These are phyloP conservation scores for Hydrolagus colliei DNA, from an alignment of 2,797 vertebrate species.

Conservation along the genomic window DNA sequence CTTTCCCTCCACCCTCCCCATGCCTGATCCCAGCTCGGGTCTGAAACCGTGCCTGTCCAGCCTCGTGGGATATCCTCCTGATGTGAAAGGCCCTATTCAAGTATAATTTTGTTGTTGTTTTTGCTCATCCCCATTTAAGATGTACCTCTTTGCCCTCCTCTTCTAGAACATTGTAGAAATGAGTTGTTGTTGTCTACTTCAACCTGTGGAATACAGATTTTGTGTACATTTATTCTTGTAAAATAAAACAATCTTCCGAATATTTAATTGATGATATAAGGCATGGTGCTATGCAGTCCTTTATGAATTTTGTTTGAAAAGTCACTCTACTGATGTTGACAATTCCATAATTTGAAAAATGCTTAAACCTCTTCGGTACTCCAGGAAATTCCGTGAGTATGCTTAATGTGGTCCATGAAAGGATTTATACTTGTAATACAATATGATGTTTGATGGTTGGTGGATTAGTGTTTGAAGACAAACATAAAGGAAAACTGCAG, in stretches of 20 bases:
- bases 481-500: slow-evolving; percentile 10
- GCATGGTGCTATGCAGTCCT: too few relatives aligned
- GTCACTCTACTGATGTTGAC: neutral
- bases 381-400: neutral
- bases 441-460: slow-evolving; percentile 3
- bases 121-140: too few relatives aligned
- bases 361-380: neutral
- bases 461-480: neutral
- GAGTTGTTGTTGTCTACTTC: neutral
- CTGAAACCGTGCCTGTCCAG: too few relatives aligned
- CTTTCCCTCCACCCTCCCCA: too few relatives aligned
- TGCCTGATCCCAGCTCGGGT: too few relatives aligned
- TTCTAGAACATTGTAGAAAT: too few relatives aligned
- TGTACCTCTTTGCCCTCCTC: too few relatives aligned
- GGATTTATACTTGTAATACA: neutral
- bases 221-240: neutral
- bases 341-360: neutral
- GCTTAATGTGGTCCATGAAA: neutral
- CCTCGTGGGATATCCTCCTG: too few relatives aligned
- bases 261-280: too few relatives aligned
- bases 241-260: neutral
- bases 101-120: too few relatives aligned
- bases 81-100: too few relatives aligned
- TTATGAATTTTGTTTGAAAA: neutral
- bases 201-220: neutral